These are phyloP conservation scores for Amphipoea oculea DNA, from an alignment of 2,888 invertebrate species.

Conservation along the genomic window DNA sequence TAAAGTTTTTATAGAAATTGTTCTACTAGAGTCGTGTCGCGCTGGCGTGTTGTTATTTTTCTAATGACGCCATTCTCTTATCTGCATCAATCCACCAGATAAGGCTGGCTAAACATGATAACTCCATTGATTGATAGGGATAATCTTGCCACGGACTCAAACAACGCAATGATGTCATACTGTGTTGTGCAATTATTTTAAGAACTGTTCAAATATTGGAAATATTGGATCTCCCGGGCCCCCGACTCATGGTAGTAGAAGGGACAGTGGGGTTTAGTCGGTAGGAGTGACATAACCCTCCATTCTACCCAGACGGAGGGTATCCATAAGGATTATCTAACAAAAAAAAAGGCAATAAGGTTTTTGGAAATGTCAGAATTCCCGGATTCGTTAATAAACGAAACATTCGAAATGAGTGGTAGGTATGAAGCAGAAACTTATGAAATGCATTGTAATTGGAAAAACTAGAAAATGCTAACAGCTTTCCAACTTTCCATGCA, in stretches of 20 bases:
- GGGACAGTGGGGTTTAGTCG: not conserved
- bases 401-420: not conserved
- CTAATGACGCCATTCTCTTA: slow-evolving; percentile 44
- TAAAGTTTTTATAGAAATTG: not conserved
- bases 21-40: not conserved
- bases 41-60: not conserved
- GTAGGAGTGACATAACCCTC: not conserved
- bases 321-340: not conserved
- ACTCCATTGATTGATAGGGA: slow-evolving; percentile 58
- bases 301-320: not conserved
- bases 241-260: not conserved
- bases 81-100: slow-evolving; percentile 47
- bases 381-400: not conserved
- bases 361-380: not conserved
- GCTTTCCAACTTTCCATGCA: not conserved
- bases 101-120: slow-evolving; percentile 49
- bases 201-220: not conserved
- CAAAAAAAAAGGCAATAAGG: not conserved
- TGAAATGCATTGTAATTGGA: not conserved
- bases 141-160: slow-evolving; percentile 42
- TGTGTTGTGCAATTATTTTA: slow-evolving; percentile 15
- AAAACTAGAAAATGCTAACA: not conserved
- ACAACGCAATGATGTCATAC: slow-evolving; percentile 45
- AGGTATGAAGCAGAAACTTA: not conserved
- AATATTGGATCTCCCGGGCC: not conserved